A percentile compares a stretch with the other conserved stretches of the same genome.
Evolutionary conservation across 2,888 invertebrate genomes (phyloP).

Genomic region (Dexiosoma caninum): DNA sequence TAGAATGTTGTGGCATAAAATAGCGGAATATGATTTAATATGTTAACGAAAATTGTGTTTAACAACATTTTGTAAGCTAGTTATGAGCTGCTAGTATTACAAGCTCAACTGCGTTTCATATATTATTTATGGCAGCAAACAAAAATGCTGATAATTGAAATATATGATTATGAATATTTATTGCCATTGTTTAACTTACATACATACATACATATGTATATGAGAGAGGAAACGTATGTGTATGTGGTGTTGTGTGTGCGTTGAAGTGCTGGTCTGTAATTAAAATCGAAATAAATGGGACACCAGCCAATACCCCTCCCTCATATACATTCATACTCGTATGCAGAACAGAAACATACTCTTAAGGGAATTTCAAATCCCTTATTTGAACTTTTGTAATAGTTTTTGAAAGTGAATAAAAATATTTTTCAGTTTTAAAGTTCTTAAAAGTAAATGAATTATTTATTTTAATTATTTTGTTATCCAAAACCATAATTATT

Average conservation of each 20-base stretch:
- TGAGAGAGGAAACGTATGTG: not conserved
- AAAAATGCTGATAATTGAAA: constrained; percentile 72
- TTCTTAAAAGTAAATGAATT: not conserved
- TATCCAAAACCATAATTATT: constrained; percentile 18
- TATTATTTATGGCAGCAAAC: constrained; percentile 22
- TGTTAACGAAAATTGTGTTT: not conserved
- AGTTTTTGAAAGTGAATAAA: constrained; percentile 17
- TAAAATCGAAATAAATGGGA: constrained; percentile 56
- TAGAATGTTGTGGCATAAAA: no score
- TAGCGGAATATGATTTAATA: no score
- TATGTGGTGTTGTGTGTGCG: not conserved
- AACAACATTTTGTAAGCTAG: not conserved
- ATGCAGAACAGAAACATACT: not conserved
- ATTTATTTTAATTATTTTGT: constrained; percentile 18
- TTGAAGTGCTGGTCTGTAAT: constrained; percentile 44
- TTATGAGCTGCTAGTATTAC: not conserved
- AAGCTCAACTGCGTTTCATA: not conserved
- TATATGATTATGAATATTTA: constrained; percentile 77
- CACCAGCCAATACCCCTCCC: not conserved
- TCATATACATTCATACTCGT: no score
- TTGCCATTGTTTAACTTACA: constrained; percentile 59
- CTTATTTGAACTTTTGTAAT: constrained; percentile 9
- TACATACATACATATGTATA: not conserved
- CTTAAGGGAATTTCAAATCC: constrained; percentile 17
- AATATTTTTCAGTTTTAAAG: constrained; percentile 12